A percentile compares a stretch with the other conserved stretches of the same genome.
Evolutionary conservation across 1,140 invertebrate genomes (phyloP).

Genomic region (Leptinotarsa lineolata): DNA sequence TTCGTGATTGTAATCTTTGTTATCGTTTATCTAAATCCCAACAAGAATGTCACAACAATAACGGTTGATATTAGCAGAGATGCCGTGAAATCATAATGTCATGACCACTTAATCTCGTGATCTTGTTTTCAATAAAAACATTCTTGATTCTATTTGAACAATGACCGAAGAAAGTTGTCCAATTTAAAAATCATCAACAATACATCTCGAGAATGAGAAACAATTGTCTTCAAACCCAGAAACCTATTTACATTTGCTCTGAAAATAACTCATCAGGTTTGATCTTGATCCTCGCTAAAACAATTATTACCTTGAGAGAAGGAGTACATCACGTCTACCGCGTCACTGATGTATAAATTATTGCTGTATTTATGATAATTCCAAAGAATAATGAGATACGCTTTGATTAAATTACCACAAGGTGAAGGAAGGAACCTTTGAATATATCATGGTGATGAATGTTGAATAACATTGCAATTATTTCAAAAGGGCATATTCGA

Average conservation of each 20-base stretch:
- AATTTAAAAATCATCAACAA: slow-evolving; percentile 9
- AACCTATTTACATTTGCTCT: slow-evolving; percentile 8
- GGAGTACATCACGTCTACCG: background rate
- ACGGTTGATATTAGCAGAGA: background rate
- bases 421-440: no score
- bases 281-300: background rate
- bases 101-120: background rate
- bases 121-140: slow-evolving; percentile 4
- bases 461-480: no score
- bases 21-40: no score
- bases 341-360: no score
- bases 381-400: no score
- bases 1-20: no score
- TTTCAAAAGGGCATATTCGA: no score
- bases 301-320: background rate
- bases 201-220: background rate
- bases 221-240: background rate
- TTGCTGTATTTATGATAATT: no score
- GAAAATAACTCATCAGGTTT: background rate
- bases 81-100: background rate
- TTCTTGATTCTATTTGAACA: background rate
- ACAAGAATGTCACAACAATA: background rate
- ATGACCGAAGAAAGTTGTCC: background rate
- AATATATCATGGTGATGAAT: no score
- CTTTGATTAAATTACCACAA: no score